phyloP scores from a whole-genome alignment of 2,113 vertebrate species.

The Oophaga pumilio region DNA sequence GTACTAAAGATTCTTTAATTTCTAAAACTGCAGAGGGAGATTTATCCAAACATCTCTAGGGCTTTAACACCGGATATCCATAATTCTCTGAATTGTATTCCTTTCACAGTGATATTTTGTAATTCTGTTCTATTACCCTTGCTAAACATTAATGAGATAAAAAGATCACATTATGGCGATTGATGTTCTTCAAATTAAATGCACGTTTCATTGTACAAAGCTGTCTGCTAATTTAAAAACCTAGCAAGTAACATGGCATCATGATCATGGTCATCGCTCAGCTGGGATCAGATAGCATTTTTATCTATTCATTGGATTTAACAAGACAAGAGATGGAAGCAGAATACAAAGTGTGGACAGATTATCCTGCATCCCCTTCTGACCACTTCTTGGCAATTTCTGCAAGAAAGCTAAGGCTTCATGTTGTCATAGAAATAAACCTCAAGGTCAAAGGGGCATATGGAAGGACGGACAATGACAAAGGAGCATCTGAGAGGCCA shows the following conservation, averaged over 20 bases:
- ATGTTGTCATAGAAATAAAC: slow-evolving; percentile 90
- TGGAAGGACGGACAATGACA: slow-evolving; percentile 89
- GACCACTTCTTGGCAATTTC: slow-evolving; percentile 80
- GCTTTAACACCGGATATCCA: slow-evolving; percentile 80
- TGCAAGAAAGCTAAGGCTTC: slow-evolving; percentile 83
- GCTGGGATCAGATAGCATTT: slow-evolving; percentile 86
- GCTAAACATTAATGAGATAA: slow-evolving; percentile 93
- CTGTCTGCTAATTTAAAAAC: slow-evolving; percentile 94
- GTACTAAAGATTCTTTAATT: slow-evolving; percentile 81
- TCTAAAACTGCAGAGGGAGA: slow-evolving; percentile 82
- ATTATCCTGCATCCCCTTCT: slow-evolving; percentile 77
- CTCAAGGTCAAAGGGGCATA: slow-evolving; percentile 94
- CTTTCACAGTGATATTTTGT: slow-evolving; percentile 90
- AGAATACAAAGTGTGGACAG: slow-evolving; percentile 91
- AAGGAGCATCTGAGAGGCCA: slow-evolving; percentile 94
- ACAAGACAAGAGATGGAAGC: slow-evolving; percentile 91
- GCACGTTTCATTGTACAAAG: slow-evolving; percentile 89
- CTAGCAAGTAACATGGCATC: slow-evolving; percentile 88
- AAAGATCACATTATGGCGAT: slow-evolving; percentile 89
- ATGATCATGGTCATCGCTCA: slow-evolving; percentile 85
- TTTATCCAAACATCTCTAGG: slow-evolving; percentile 83
- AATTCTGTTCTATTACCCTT: slow-evolving; percentile 93
- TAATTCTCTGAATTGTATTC: slow-evolving; percentile 92
- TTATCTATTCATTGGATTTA: slow-evolving; percentile 97
- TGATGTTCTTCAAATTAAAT: slow-evolving; percentile 91